phyloP scores from a whole-genome alignment of 2,113 vertebrate species.

The Enhydra lutris region DNA sequence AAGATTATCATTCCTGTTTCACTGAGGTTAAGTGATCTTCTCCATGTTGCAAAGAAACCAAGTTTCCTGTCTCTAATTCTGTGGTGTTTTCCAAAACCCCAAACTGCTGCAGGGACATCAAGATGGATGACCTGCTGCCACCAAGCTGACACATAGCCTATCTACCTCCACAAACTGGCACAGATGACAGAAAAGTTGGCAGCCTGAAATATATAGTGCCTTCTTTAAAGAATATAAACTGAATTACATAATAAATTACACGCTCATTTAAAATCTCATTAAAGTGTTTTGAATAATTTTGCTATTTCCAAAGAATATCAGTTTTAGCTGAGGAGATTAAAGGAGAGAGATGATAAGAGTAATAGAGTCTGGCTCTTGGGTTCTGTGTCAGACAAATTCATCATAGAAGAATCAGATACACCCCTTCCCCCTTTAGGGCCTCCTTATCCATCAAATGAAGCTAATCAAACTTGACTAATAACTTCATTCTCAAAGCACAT shows the following conservation, averaged over 20 bases:
- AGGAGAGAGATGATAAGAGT: background rate
- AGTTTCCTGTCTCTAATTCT: background rate
- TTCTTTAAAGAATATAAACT: background rate
- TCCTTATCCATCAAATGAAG: slow-evolving; percentile 10
- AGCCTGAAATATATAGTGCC: background rate
- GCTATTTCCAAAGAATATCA: background rate
- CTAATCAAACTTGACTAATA: background rate
- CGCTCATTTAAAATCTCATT: slow-evolving; percentile 9
- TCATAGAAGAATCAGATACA: background rate
- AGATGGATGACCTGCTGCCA: background rate
- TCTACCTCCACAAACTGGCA: background rate
- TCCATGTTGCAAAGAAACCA: background rate
- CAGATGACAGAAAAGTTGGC: background rate
- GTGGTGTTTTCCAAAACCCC: background rate
- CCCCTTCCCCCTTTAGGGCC: background rate
- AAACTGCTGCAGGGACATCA: background rate
- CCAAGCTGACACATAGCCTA: background rate
- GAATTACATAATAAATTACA: background rate
- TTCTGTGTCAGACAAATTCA: slow-evolving; percentile 36
- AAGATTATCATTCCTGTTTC: background rate
- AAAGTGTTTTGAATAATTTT: slow-evolving; percentile 32
- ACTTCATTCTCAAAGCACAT: background rate
- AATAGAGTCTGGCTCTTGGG: background rate
- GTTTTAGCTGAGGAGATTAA: background rate
- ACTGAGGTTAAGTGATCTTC: background rate